These are phyloP conservation scores for Cheiracanthium punctorium DNA, from an alignment of 2,888 invertebrate species.

Conservation along the genomic window DNA sequence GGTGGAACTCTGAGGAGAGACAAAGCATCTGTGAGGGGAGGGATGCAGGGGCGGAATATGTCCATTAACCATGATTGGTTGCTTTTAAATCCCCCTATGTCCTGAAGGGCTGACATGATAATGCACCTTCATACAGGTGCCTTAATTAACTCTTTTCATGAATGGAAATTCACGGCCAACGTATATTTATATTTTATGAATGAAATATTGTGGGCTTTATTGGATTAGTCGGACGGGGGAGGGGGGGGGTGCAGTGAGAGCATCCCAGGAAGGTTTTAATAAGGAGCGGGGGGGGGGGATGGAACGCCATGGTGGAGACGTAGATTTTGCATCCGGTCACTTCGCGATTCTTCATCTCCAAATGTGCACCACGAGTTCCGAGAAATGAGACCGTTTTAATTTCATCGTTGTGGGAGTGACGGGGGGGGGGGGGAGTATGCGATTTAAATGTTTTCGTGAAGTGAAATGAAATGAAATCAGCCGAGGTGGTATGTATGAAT, in stretches of 20 bases:
- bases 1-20: not conserved
- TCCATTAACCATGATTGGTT: slow-evolving; percentile 70
- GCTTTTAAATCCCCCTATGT: slow-evolving; percentile 68
- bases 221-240: slow-evolving; percentile 41
- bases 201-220: slow-evolving; percentile 62
- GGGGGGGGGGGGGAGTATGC: too few relatives aligned
- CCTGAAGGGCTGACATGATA: slow-evolving; percentile 64
- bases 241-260: not conserved
- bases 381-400: not conserved
- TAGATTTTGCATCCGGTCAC: not conserved
- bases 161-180: slow-evolving; percentile 62
- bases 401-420: not conserved
- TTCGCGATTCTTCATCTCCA: not conserved
- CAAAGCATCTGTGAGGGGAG: not conserved
- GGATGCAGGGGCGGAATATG: slow-evolving; percentile 3
- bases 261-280: not conserved
- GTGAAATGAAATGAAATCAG: not conserved
- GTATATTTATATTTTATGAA: slow-evolving; percentile 67
- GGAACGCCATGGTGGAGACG: too few relatives aligned
- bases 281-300: not conserved
- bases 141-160: slow-evolving; percentile 67
- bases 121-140: slow-evolving; percentile 65
- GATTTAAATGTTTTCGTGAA: not conserved
- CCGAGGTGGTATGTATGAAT: not conserved
- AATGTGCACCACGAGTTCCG: not conserved